Evolutionary conservation across 2,797 vertebrate genomes (phyloP), one percentile per base, ranked within the genome.

Genomic region (Chanos chanos): DNA sequence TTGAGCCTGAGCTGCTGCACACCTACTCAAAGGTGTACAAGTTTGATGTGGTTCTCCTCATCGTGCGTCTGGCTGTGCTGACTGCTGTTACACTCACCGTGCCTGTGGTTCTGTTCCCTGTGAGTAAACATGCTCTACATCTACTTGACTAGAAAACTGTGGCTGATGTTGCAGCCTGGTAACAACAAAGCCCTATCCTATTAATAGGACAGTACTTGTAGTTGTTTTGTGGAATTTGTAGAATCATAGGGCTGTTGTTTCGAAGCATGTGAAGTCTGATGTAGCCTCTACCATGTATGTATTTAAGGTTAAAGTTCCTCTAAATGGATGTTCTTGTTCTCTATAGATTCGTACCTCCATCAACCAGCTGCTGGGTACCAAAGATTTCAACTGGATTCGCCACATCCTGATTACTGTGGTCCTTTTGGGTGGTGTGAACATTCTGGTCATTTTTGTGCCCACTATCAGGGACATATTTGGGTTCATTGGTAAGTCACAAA

Each of bases 401-500:
- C 96, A 99, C 77, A 84, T 49, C 50, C 0, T 83, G 68, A 98
- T 98, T 68, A 96, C 95, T 0, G 0, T 94, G 7, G 24, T 55
- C 2, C 87, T 98, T 62, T 77, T 99, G 80, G 72, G 13, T 0
- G 76, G 87, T 51, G 94, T 93, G 81, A 98, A 96, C 4, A 0
- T 81, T 22, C 85, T 98, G 10, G 95, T 99, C 77, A 99, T 99
- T 84, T 93, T 95, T 0, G 94, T 95, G 44, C 95, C 95, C 36
- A 93, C 89, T 70, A 98, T 98, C 77, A 89, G 90, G 66, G 93
- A 98, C 72, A 98, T 99, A 78, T 99, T 98, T 58, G 93, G 95
- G 61, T 94, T 99, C 75, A 96, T 98, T 41, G 96, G 96, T 97
- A 78, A 77, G 89, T 72, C 27, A 7, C 1, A 8, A 7, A 30